Evolutionary conservation across 2,113 vertebrate species (phyloP).

Genomic region (Mormoops blainvillei): DNA sequence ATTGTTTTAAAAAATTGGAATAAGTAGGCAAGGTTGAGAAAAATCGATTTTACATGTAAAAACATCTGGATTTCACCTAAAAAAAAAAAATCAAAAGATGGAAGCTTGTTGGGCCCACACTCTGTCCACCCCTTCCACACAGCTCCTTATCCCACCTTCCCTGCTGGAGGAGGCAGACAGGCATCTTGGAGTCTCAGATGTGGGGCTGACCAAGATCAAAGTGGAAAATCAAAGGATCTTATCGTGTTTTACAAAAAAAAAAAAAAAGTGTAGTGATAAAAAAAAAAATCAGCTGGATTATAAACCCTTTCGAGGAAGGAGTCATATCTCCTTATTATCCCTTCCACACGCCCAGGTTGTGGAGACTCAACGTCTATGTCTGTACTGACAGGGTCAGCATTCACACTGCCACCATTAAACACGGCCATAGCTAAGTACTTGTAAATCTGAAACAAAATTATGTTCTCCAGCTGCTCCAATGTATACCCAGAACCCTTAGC

Average conservation of each 20-base stretch:
- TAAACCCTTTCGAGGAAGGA: not conserved
- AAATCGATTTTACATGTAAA: not conserved
- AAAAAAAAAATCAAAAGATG: not conserved
- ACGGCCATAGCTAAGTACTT: not conserved
- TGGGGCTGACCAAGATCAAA: not conserved
- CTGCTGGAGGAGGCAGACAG: not conserved
- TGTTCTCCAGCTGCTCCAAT: not conserved
- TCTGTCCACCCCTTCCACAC: not conserved
- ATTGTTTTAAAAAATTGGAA: not conserved
- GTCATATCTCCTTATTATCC: not conserved
- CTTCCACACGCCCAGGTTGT: not conserved
- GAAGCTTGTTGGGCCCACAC: not conserved
- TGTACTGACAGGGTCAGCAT: not conserved
- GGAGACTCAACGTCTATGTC: not conserved
- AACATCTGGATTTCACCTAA: not conserved
- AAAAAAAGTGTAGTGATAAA: not conserved
- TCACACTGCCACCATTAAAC: not conserved
- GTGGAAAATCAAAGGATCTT: conserved; percentile 43
- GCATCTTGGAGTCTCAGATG: not conserved
- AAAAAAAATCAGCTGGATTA: not conserved
- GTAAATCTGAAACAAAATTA: not conserved
- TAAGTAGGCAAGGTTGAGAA: not conserved
- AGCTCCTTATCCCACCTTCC: not conserved
- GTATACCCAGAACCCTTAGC: not conserved
- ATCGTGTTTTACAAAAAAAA: conserved; percentile 17